A percentile compares a stretch with the other conserved stretches of the same genome.
These are phyloP conservation scores for Pycnomerus fuliginosus DNA, from an alignment of 2,888 invertebrate species.

Conservation along the genomic window DNA sequence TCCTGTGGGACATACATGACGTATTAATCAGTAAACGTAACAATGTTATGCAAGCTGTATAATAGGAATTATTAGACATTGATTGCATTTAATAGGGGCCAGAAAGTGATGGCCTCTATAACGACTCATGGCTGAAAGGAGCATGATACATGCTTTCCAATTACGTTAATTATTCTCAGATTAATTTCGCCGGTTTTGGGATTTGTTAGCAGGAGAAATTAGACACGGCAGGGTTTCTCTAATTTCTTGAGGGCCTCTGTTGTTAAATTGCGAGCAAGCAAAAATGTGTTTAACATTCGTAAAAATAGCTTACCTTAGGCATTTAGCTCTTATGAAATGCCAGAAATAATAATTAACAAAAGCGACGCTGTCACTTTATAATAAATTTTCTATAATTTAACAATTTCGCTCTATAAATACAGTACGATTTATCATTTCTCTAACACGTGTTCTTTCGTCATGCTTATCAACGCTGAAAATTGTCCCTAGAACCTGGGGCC, in stretches of 20 bases:
- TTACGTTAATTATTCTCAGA: slow-evolving; percentile 30
- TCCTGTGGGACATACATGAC: slow-evolving; percentile 18
- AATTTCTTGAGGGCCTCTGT: too few species aligned
- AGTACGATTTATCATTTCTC: slow-evolving; percentile 29
- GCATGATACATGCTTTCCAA: slow-evolving; percentile 30
- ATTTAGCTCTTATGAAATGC: too few species aligned
- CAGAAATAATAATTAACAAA: too few species aligned
- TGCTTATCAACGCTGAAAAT: slow-evolving; percentile 33
- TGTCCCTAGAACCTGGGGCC: slow-evolving; percentile 21
- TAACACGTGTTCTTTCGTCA: slow-evolving; percentile 30
- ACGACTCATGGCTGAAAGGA: slow-evolving; percentile 15
- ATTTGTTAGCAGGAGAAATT: too few species aligned
- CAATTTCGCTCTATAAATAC: slow-evolving; percentile 30
- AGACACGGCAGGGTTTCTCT: too few species aligned
- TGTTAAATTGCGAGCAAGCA: too few species aligned
- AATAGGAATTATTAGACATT: slow-evolving; percentile 33
- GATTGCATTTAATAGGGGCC: slow-evolving; percentile 34
- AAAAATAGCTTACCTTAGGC: too few species aligned
- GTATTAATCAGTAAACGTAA: slow-evolving; percentile 27
- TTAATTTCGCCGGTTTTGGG: too few species aligned
- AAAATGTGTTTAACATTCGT: too few species aligned
- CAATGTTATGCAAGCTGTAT: slow-evolving; percentile 24
- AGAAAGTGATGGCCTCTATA: slow-evolving; percentile 21
- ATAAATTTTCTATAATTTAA: slow-evolving; percentile 24
- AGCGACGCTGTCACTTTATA: slow-evolving; percentile 15